Base-by-base conservation (phyloP, 2,888 invertebrate species). In the Chrysopilus asiliformis region DNA sequence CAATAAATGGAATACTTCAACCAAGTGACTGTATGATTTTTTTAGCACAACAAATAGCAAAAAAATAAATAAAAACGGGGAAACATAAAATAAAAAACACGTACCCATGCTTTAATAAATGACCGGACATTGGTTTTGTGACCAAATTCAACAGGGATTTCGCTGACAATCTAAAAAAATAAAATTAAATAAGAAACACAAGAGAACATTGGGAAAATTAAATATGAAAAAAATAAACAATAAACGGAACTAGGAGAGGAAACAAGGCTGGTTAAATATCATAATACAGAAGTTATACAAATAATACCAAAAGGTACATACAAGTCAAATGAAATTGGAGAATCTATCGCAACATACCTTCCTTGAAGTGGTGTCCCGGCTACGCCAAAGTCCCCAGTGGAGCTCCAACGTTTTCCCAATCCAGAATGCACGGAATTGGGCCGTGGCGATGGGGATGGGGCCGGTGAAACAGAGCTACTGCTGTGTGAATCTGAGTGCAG, bases 401-500 rank as follows among this genome's bases (percentile, higher is more conserved):
- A 83, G 54, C 74, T 83, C 85, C 85, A 85, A 38, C 83, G 65
- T 63, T 83, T 84, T 39, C 74, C 70, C 45, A 76, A 68, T 13
- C 46, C 45, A 33, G 42, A 49, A 15, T 78, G 78, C 44, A 75
- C 68, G 25, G 79, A 77, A 2, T 78, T 78, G 34, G 78, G 77
- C 44, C 78, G 68, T 6, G 79, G 79, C 20, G 78, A 78, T 31
- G 79, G 79, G 1, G 79, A 78, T 13, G 85, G 83, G 43, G 83
- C 79, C 7, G 85, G 85, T n/a, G 84, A 84, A 38, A 81, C 76
- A 34, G 83, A 82, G 50, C 79, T 83, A 6, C 83, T 83, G 51
- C 83, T 84, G 6, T 80, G 83, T 39, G 80, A 79, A 60, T 83
- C 83, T 33, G 84, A 84, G 62, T 85, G 84, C 32, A 83, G 67